Conservation (phyloP, 2,797 vertebrate species). For the Sciaenops ocellatus region DNA sequence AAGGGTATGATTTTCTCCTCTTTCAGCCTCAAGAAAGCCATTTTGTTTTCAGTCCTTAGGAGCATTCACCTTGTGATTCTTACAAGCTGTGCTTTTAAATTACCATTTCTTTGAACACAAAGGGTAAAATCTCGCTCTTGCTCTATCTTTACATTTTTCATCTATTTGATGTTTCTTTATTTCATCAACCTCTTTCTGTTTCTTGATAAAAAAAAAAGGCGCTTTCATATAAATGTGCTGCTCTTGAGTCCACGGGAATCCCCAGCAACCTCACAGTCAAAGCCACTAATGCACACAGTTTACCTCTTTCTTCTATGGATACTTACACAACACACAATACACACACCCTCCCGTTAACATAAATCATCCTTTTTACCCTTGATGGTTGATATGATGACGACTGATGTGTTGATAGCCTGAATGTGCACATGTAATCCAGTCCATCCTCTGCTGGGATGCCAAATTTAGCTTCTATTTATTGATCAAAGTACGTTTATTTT, state of each 20-base stretch:
- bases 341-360: background rate
- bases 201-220: constrained; percentile 26
- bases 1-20: constrained; percentile 27
- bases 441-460: constrained; percentile 24
- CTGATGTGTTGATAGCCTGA: constrained; percentile 15
- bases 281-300: constrained; percentile 5
- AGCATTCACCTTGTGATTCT: constrained; percentile 50
- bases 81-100: constrained; percentile 55
- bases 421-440: constrained; percentile 21
- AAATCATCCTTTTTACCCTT: constrained; percentile 22
- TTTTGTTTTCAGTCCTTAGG: constrained; percentile 48
- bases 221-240: constrained; percentile 24
- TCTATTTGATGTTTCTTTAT: constrained; percentile 28
- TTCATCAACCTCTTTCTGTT: constrained; percentile 41
- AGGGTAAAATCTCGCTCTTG: constrained; percentile 1
- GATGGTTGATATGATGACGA: background rate
- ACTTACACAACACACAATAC: background rate
- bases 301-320: background rate
- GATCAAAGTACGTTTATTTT: constrained; percentile 58
- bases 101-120: constrained; percentile 25
- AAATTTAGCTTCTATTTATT: constrained; percentile 53
- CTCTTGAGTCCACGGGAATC: constrained; percentile 16
- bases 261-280: constrained; percentile 18
- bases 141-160: constrained; percentile 18
- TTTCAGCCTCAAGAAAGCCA: constrained; percentile 29